Evolutionary conservation across 1,140 invertebrate genomes (phyloP).

Genomic region (Lerema accius): DNA sequence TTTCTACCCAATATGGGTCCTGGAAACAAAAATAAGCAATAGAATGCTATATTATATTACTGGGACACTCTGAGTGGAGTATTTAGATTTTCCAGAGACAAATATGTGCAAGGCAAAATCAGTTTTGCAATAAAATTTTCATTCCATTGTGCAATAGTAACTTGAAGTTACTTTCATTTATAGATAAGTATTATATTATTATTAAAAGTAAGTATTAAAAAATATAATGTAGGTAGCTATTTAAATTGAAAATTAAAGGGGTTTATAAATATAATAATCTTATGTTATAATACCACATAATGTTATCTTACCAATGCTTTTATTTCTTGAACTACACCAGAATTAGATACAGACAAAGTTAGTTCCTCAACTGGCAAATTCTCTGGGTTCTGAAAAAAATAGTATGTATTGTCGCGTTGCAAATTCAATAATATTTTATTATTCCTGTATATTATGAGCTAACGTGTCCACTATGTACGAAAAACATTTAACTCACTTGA

Average conservation of each 20-base stretch:
- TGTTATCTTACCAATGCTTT: slow-evolving; percentile 76
- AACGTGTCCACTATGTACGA: neutral
- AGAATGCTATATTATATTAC: slow-evolving; percentile 14
- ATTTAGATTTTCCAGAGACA: too few species aligned
- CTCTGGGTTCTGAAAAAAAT: slow-evolving; percentile 71
- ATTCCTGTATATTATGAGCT: too few species aligned
- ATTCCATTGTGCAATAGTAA: too few species aligned
- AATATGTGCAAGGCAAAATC: too few species aligned
- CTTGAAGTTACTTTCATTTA: too few species aligned
- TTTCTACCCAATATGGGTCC: slow-evolving; percentile 74
- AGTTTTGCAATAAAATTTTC: too few species aligned
- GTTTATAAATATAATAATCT: too few species aligned
- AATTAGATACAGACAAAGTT: slow-evolving; percentile 59
- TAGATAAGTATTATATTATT: too few species aligned
- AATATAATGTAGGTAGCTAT: too few species aligned
- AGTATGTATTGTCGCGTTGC: neutral
- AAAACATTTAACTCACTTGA: slow-evolving; percentile 25
- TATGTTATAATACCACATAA: too few species aligned
- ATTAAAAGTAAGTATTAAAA: too few species aligned
- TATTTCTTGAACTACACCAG: slow-evolving; percentile 67
- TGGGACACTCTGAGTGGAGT: slow-evolving; percentile 8
- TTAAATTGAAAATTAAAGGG: too few species aligned
- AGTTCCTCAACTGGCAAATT: slow-evolving; percentile 70
- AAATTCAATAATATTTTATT: neutral
- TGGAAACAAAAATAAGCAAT: slow-evolving; percentile 48